Evolutionary conservation across 1,140 invertebrate genomes (phyloP), one percentile per base, ranked within the genome.

Genomic region (Teleopsis dalmanni): DNA sequence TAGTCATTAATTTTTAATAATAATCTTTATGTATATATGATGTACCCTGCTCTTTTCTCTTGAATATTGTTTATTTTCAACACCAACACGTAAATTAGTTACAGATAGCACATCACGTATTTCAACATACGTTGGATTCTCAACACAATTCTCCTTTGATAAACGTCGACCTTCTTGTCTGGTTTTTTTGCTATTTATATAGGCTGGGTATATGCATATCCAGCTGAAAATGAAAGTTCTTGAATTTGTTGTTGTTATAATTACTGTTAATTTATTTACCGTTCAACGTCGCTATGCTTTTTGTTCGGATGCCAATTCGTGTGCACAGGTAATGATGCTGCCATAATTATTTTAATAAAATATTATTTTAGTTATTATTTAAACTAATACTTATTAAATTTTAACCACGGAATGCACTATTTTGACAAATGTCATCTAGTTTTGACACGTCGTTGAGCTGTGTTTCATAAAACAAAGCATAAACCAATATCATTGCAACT

Each of bases 121-220:
- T 72, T 99, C 95, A 60, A 87, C 81, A 65, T 85, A 84, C 2
- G 88, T 94, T 27, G 95, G 95, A 75, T 97, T 95, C 53, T 96
- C 90, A 3, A 98, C 85, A 65, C 88, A 92, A 69, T 86, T 84
- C 3, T 83, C 77, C 72, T 93, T 92, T 6, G 84, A 72, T 19
- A 99, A 72, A 55, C 84, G 81, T 21, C 95, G 77, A 8, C 95
- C 95, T 69, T 94, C 82, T 3, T 86, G 85, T 23, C 87, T 63
- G 0, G 90, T 91, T 72, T 91, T 95, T 61, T 92, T 95, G 54
- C 83, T 93, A 62, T 98, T 98, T 18, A 98, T 77, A 59, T 98
- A 98, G 1, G 91, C 84, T 33, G 96, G 96, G 74, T 98, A 98
- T 47, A 99, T 87, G 59, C 91, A 95, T 47, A 97, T 81, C 95